Evolutionary conservation across 2,113 vertebrate species (phyloP).

Genomic region (Melospiza georgiana): DNA sequence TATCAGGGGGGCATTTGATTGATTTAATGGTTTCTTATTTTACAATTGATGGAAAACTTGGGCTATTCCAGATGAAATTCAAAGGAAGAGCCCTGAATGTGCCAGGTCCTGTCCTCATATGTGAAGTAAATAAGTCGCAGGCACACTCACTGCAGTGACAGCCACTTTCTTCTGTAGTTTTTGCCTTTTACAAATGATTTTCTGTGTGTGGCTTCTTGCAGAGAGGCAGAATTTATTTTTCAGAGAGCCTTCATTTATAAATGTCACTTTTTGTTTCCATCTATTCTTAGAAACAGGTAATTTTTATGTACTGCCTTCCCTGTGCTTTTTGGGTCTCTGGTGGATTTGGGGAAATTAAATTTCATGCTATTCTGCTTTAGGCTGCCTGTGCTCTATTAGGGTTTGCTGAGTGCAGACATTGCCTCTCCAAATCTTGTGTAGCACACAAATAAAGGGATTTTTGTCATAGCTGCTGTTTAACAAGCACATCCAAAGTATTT

Average conservation of each 20-base stretch:
- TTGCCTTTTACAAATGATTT: neutral
- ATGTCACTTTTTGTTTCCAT: neutral
- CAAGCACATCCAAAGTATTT: neutral
- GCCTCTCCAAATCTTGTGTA: neutral
- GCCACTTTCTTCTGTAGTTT: neutral
- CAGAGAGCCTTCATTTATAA: neutral
- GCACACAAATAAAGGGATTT: neutral
- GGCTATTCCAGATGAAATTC: neutral
- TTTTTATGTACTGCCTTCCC: constrained; percentile 21
- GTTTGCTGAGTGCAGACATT: constrained; percentile 31
- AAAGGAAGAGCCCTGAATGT: neutral
- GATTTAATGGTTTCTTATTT: neutral
- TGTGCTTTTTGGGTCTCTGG: constrained; percentile 46
- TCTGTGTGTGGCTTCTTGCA: neutral
- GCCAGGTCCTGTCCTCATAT: neutral
- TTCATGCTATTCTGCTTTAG: constrained; percentile 54
- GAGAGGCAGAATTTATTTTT: neutral
- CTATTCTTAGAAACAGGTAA: neutral
- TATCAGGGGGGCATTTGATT: neutral
- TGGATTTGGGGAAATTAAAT: constrained; percentile 66
- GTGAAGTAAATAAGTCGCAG: neutral
- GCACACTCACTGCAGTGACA: neutral
- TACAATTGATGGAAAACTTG: neutral
- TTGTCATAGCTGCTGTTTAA: neutral
- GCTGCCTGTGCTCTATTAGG: constrained; percentile 34